phyloP scores from a whole-genome alignment of 2,113 vertebrate genomes.

The Paraplagusia blochii region DNA sequence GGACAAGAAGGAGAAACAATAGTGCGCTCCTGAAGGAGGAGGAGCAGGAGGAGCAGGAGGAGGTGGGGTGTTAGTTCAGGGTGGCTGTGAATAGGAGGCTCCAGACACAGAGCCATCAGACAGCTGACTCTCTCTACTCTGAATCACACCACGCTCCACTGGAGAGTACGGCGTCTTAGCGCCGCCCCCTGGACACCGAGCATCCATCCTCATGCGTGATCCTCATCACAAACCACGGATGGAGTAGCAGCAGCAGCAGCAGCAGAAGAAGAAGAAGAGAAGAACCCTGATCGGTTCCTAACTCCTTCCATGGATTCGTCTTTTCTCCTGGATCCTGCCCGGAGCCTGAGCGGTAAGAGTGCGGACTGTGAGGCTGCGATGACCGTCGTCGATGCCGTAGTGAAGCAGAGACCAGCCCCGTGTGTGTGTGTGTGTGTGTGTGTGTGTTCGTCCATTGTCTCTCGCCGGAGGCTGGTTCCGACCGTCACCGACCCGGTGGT shows the following conservation, averaged over 20 bases:
- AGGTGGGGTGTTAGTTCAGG: not conserved
- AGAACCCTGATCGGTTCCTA: not conserved
- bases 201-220: constrained; percentile 66
- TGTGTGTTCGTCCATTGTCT: constrained; percentile 64
- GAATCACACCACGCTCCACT: constrained; percentile 45
- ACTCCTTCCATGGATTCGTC: constrained; percentile 65
- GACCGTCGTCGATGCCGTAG: not conserved
- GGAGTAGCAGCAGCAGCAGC: constrained; percentile 54
- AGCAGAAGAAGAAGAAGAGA: constrained; percentile 26
- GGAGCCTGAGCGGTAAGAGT: constrained; percentile 69
- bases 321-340: constrained; percentile 47
- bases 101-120: too few species aligned
- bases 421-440: constrained; percentile 37
- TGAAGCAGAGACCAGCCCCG: too few species aligned
- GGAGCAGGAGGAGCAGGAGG: too few species aligned
- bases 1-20: too few species aligned
- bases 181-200: constrained; percentile 59
- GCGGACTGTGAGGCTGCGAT: constrained; percentile 2
- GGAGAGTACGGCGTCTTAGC: constrained; percentile 50
- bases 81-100: not conserved
- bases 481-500: constrained; percentile 25
- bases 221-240: constrained; percentile 60
- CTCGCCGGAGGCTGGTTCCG: constrained; percentile 59
- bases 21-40: too few species aligned
- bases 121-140: constrained; percentile 22